Evolutionary conservation across 2,888 invertebrate species (phyloP), one percentile per base, ranked within the genome.

Genomic region (Chymomyza procnemis): DNA sequence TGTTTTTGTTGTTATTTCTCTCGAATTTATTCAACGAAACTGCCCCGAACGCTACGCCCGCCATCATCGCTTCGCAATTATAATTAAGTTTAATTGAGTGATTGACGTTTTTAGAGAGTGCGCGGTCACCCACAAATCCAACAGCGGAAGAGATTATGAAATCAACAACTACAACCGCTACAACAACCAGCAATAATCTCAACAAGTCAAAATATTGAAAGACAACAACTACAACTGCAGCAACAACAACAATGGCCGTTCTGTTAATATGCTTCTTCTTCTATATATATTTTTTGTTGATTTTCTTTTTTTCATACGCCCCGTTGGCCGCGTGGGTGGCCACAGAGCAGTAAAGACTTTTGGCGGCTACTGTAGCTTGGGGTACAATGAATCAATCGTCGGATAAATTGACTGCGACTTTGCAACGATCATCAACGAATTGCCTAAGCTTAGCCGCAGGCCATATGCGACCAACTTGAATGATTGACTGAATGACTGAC

Each of bases 1-100:
- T 54, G 55, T 47, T 41, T 19, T 55, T 54, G 55, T 47, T 41
- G 22, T 14, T 14, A 18, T 30, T 69, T 54, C 57, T 52, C 66
- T 71, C 56, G 58, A 70, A 48, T 60, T 58, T 54, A 71, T 50
- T 21, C 54, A 18, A 18, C 21, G 54, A 18, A 54, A 16, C 18
- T 16, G 48, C 48, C 48, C 18, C 48, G 54, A 50, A 50, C 67
- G 66, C 76, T 66, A 69, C 79, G 85, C 87, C 82, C 86, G 85
- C 79, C 86, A 82, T 87, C 88, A 87, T 83, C 82, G 88, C 87
- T 84, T 84, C 87, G 84, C 85, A 85, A 88, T 88, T 88, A 88
- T 89, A 89, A 89, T 89, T 89, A 89, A 87, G 84, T 89, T 89
- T 89, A 90, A 89, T 89, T 89, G 89, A 89, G 89, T 89, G 89